Base-by-base conservation (phyloP, 2,797 vertebrate species). In the Poeciliopsis paucimaculata region DNA sequence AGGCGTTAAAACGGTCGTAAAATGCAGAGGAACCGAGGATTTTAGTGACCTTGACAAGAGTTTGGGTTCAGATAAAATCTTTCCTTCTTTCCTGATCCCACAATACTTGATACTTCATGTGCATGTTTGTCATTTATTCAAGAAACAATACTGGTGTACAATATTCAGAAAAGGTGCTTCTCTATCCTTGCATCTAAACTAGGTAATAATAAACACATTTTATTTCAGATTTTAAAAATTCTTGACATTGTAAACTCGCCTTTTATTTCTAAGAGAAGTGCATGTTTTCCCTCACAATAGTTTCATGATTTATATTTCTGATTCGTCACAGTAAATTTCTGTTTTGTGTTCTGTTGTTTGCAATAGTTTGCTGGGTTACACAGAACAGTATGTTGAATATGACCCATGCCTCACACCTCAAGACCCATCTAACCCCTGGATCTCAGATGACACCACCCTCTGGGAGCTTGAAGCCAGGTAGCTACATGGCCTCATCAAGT, bases 351-450 rank as follows among this genome's bases (percentile, higher is more conserved):
- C 26, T 85, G 73, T 75, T 89, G 80, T 88, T 34, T 85, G 9
- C 26, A 70, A 77, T 89, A 99, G 98, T 93, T 96, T 99, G 89
- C 91, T 99, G 95, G 96, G 92, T 83, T 99, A 97, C 92, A 97
- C 98, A 60, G 98, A 98, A 93, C 98, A 99, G 94, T 99, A 99
- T 89, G 84, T 98, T 89, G 98, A 99, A 94, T 99, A 98, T n/a
- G 98, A 99, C 93, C 98, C 98, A 6, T 99, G 98, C 92, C 97
- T 99, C 89, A 95, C 96, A 41, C 95, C 96, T 72, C 95, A 97
- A 84, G 98, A 99, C 85, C 97, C 97, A 41, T 98, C 98, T 72
- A 99, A 99, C 78, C 98, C 98, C 51, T 99, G 98, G 98, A 96
- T 98, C 83, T 96, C 98, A 77, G 98, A 99, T 87, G 98, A 99